A percentile compares a stretch with the other conserved stretches of the same genome.
Conservation (phyloP, 2,888 invertebrate genomes). For the Autographa gamma region DNA sequence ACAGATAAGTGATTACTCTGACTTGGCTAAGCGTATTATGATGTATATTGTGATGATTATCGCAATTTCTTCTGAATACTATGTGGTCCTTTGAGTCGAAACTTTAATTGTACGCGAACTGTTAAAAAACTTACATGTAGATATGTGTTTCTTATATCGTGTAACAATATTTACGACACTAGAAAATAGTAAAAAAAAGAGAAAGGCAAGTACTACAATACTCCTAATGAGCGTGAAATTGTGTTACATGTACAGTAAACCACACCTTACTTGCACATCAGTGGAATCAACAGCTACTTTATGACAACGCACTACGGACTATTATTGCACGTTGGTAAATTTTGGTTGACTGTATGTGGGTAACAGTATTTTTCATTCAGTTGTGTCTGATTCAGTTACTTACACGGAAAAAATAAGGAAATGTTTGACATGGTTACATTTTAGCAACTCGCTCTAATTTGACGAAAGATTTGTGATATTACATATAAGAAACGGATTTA, state of each 20-base stretch:
- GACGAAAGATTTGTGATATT: not conserved
- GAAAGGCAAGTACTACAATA: not conserved
- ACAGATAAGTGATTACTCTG: no score
- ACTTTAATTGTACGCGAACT: no score
- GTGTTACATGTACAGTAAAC: conserved; percentile 2
- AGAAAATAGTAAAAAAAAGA: conserved; percentile 4
- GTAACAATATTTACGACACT: conserved; percentile 4
- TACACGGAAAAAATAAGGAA: not conserved
- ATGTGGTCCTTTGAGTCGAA: no score
- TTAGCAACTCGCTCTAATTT: not conserved
- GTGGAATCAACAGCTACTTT: not conserved
- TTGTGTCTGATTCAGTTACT: not conserved
- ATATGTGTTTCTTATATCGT: not conserved
- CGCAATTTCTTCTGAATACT: no score
- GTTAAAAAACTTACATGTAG: no score
- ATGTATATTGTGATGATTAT: no score
- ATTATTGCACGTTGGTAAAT: not conserved
- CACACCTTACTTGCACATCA: not conserved
- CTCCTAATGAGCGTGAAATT: conserved; percentile 2
- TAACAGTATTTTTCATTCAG: conserved; percentile 4
- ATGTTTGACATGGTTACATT: not conserved
- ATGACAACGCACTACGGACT: not conserved
- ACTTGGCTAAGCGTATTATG: no score
- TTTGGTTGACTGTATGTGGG: not conserved
- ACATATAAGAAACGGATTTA: not conserved